These are phyloP conservation scores for Zaprionus lineosus DNA, from an alignment of 2,888 invertebrate genomes.

Conservation along the genomic window DNA sequence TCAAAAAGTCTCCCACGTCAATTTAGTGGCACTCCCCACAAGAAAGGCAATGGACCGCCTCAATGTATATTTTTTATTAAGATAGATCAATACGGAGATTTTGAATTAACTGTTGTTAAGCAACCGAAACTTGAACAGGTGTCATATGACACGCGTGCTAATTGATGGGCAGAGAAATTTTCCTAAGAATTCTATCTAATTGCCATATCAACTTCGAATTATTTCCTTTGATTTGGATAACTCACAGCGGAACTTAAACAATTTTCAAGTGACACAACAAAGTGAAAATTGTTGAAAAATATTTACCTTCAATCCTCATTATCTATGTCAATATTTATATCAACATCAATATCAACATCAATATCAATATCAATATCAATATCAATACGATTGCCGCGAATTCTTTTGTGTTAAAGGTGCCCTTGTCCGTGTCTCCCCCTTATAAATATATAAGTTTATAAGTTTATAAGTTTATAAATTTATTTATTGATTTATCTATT, in stretches of 20 bases:
- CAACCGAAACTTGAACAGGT: constrained; percentile 34
- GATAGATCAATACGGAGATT: no score
- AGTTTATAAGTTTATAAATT: constrained; percentile 23
- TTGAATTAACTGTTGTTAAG: no score
- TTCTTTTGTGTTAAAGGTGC: constrained; percentile 51
- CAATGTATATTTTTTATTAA: no score
- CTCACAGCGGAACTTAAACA: constrained; percentile 22
- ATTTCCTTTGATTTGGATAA: constrained; percentile 24
- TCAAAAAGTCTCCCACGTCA: no score
- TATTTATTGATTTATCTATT: constrained; percentile 61
- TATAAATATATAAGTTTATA: constrained; percentile 33
- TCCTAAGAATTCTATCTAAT: constrained; percentile 16
- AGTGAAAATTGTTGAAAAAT: constrained; percentile 56
- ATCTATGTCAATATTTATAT: constrained; percentile 42
- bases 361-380: constrained; percentile 17
- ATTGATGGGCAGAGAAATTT: not conserved
- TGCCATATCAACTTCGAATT: constrained; percentile 13
- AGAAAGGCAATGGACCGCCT: no score
- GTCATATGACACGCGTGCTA: constrained; percentile 29
- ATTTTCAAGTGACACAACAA: constrained; percentile 24
- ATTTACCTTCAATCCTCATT: constrained; percentile 56
- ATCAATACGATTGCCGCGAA: constrained; percentile 38
- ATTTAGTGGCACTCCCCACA: no score
- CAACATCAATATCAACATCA: constrained; percentile 9
- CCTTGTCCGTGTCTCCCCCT: constrained; percentile 47